A percentile compares a stretch with the other conserved stretches of the same genome.
These are phyloP conservation scores for Anastatus disparis DNA, from an alignment of 1,140 invertebrate species.

Conservation along the genomic window DNA sequence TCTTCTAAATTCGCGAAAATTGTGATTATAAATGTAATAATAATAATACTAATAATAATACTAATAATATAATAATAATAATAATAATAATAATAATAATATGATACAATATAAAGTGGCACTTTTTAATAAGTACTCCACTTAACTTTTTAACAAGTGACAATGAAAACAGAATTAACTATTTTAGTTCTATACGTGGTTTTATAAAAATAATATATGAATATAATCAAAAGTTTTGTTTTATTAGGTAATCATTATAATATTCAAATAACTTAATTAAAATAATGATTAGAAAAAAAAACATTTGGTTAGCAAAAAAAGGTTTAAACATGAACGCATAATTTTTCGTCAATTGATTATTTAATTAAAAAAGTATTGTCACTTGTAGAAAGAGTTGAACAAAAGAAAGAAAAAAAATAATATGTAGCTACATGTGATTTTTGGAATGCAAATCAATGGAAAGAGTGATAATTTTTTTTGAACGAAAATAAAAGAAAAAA, in stretches of 20 bases:
- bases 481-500: conserved; percentile 13
- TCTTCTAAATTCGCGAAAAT: conserved; percentile 52
- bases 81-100: conserved; percentile 30
- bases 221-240: neutral
- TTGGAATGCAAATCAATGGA: conserved; percentile 26
- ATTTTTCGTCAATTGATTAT: too few species aligned
- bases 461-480: too few species aligned
- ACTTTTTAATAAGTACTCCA: conserved; percentile 16
- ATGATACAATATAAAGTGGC: conserved; percentile 6
- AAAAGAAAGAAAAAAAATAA: neutral
- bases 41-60: conserved; percentile 20
- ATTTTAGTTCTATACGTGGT: too few species aligned
- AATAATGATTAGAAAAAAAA: too few species aligned
- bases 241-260: too few species aligned
- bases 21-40: conserved; percentile 40
- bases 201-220: neutral
- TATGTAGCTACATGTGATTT: conserved; percentile 19
- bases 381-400: neutral
- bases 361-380: neutral
- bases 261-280: too few species aligned
- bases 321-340: too few species aligned
- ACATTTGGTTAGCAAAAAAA: too few species aligned
- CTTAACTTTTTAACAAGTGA: too few species aligned
- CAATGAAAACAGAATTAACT: too few species aligned
- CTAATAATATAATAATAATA: conserved; percentile 25